Conservation (phyloP, 2,797 vertebrate species). For the Sphaeramia orbicularis region DNA sequence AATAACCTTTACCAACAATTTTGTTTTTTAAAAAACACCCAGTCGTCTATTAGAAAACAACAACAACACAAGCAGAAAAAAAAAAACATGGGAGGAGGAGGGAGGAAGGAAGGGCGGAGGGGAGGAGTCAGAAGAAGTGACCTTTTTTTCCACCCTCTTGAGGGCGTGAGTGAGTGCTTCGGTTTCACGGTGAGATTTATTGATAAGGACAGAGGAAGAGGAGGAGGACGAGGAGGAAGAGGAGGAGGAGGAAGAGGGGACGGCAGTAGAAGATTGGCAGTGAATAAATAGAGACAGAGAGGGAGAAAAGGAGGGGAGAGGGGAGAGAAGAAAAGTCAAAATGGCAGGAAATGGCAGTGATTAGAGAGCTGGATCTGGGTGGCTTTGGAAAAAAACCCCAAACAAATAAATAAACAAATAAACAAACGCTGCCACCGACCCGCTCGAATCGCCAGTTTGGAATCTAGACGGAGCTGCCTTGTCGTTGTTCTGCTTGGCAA, state of each 20-base stretch:
- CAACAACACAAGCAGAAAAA: constrained; percentile 58
- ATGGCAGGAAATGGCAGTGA: constrained; percentile 68
- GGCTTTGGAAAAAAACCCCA: constrained; percentile 5
- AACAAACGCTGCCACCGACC: constrained; percentile 15
- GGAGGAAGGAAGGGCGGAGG: neutral
- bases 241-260: neutral
- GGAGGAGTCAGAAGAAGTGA: constrained; percentile 22
- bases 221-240: constrained; percentile 3
- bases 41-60: constrained; percentile 68
- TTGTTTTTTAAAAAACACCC: constrained; percentile 62
- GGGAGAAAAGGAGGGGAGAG: constrained; percentile 6
- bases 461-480: constrained; percentile 45
- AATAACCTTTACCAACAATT: constrained; percentile 49
- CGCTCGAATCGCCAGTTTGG: constrained; percentile 10
- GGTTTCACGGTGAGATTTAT: constrained; percentile 42
- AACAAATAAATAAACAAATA: neutral
- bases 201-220: neutral
- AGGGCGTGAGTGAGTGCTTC: constrained; percentile 28
- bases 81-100: constrained; percentile 15
- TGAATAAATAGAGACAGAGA: constrained; percentile 36
- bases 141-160: constrained; percentile 33
- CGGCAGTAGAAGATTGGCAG: constrained; percentile 64
- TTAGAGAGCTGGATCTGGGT: constrained; percentile 54
- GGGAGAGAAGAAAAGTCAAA: neutral
- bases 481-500: constrained; percentile 28